Base-by-base conservation (phyloP, 2,797 vertebrate species). In the Selene dorsalis region DNA sequence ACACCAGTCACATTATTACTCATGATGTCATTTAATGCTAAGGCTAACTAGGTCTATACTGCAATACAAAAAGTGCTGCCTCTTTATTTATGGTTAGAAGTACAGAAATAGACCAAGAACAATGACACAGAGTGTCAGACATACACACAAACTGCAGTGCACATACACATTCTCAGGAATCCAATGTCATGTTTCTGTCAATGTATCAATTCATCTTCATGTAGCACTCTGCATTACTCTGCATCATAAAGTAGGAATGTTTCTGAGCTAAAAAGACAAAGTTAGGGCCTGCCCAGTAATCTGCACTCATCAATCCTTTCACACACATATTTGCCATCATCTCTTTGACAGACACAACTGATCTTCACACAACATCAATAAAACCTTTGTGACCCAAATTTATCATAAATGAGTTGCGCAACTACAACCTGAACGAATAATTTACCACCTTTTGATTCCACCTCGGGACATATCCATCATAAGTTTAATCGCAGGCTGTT, bases 121-220 rank as follows among this genome's bases (percentile, higher is more conserved):
- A 74, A 69, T 58, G 18, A 48, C 7, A 39, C n/a, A 41, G 43
- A 28, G 3, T 0, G 80, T 55, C 67, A 57, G 59, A 39, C 30
- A 71, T 65, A 52, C 47, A 66, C 39, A 57, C 41, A 30, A 47
- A 67, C 7, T 5, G 56, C 24, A 38, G 39, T 16, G 26, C 52
- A 13, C 68, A 70, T 13, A 65, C 41, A 74, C 78, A 89, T 90
- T 88, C 84, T 79, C 71, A 59, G 65, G 74, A 89, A 84, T 88
- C 83, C 88, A 69, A 45, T 76, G 81, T 88, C 86, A 86, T 85
- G 70, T 80, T 90, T 84, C 85, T 92, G 84, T 89, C 89, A 90
- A 57, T 80, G 43, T 80, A 86, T 89, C 89, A 90, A 57, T 80
- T 39, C 79, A 86, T 75, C 87, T 83, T 89, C 89, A 90, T 84